Conservation (phyloP, 2,888 invertebrate species). For the Neoascia interrupta region DNA sequence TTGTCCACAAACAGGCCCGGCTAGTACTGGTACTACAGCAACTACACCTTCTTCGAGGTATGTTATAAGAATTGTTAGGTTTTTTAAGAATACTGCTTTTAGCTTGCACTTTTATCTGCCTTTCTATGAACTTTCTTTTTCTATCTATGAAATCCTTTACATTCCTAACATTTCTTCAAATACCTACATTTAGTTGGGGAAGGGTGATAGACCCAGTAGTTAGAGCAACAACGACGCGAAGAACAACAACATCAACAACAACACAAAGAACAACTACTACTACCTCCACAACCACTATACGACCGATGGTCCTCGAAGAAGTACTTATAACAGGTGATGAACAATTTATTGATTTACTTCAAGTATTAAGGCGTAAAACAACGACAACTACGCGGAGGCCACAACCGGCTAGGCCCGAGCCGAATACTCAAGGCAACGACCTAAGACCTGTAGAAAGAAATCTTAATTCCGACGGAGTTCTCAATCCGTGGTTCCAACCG, state of each 20-base stretch:
- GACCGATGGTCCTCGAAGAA: slow-evolving; percentile 62
- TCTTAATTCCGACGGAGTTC: too few relatives aligned
- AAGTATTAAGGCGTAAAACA: slow-evolving; percentile 31
- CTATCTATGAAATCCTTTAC: too few relatives aligned
- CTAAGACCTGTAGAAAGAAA: too few relatives aligned
- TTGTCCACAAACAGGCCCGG: too few relatives aligned
- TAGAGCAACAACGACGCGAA: background rate
- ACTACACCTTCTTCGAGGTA: background rate
- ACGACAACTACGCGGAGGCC: slow-evolving; percentile 1
- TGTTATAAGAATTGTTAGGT: background rate
- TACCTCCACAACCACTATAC: slow-evolving; percentile 52
- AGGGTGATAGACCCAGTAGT: background rate
- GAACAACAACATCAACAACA: slow-evolving; percentile 20
- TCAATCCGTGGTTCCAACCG: background rate
- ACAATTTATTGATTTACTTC: slow-evolving; percentile 71
- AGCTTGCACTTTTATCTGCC: slow-evolving; percentile 19
- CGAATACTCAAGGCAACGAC: background rate
- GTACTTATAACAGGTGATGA: slow-evolving; percentile 44
- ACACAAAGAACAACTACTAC: slow-evolving; percentile 51
- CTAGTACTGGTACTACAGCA: background rate
- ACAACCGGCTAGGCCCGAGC: background rate
- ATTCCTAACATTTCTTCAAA: too few relatives aligned
- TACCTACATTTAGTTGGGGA: slow-evolving; percentile 10
- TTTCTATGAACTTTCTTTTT: too few relatives aligned
- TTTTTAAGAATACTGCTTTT: background rate